Conservation (phyloP, 2,797 vertebrate genomes). For the Falco biarmicus region DNA sequence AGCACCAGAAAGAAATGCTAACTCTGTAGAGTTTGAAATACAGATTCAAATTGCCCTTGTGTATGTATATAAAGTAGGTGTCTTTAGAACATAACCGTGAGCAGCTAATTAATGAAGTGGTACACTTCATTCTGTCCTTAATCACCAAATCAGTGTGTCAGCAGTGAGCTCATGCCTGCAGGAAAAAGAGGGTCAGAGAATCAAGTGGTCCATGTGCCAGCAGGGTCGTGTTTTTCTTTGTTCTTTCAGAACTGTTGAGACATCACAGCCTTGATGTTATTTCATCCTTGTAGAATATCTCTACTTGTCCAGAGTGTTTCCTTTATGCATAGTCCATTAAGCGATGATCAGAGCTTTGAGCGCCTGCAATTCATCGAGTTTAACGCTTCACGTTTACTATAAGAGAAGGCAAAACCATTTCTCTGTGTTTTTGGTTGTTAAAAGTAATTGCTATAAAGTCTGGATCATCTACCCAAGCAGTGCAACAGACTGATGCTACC, state of each 20-base stretch:
- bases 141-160: background rate
- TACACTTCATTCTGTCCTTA: background rate
- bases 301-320: background rate
- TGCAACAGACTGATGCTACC: background rate
- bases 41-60: background rate
- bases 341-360: background rate
- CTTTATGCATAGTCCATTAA: background rate
- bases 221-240: background rate
- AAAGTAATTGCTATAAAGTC: background rate
- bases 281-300: background rate
- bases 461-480: background rate
- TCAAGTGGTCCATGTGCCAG: background rate
- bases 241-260: background rate
- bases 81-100: background rate
- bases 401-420: background rate
- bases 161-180: background rate
- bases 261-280: background rate
- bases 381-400: background rate
- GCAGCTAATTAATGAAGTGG: background rate
- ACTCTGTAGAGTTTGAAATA: background rate
- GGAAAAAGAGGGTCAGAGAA: background rate
- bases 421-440: background rate
- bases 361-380: background rate
- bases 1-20: background rate
- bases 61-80: background rate